Evolutionary conservation across 2,797 vertebrate genomes (phyloP), one percentile per base, ranked within the genome.

Genomic region (Melanotaenia nigrans): DNA sequence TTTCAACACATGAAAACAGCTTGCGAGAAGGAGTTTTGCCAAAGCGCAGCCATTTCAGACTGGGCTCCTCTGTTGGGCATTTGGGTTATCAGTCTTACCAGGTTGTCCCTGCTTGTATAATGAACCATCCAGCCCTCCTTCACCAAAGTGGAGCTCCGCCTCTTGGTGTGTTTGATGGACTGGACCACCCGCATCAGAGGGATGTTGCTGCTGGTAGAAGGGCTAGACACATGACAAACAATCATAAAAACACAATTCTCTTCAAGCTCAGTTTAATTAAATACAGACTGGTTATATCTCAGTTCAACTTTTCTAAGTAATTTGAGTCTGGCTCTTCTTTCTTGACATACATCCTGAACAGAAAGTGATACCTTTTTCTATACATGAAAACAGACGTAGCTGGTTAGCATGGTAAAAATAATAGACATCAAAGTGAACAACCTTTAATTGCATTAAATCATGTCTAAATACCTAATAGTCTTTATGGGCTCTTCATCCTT

Each of bases 401-500:
- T 25, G 22, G 51, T 53, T 24, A 14, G 22, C 22, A n/a, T 47
- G 10, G 10, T 5, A 14, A 2, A 30, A 28, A 55, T 3, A 30
- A 55, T 18, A 40, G 1, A 8, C 8, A 11, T 8, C 53, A 30
- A 13, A 32, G 16, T 32, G 28, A 16, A 56, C 25, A 49, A 20
- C 20, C 20, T 49, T 12, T 32, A 62, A 47, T 13, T 14, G 30
- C 25, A 67, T 40, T 16, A 59, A 16, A 32, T 33, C 30, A n/a
- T 3, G 45, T 72, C 24, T 56, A n/a, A 28, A 33, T 91, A 98
- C 97, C 97, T 98, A 78, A 98, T 99, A 33, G 96, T 95, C 90
- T 97, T 97, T 70, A 97, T 93, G 73, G 95, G 92, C 87, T 98
- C 97, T 83, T 98, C 97, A 65, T 98, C 97, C 90, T 97, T 97